Percentiles rank a stretch among this genome's conserved stretches.
Conservation (phyloP, 2,797 vertebrate genomes). For the Parotocinclus haroldoi region DNA sequence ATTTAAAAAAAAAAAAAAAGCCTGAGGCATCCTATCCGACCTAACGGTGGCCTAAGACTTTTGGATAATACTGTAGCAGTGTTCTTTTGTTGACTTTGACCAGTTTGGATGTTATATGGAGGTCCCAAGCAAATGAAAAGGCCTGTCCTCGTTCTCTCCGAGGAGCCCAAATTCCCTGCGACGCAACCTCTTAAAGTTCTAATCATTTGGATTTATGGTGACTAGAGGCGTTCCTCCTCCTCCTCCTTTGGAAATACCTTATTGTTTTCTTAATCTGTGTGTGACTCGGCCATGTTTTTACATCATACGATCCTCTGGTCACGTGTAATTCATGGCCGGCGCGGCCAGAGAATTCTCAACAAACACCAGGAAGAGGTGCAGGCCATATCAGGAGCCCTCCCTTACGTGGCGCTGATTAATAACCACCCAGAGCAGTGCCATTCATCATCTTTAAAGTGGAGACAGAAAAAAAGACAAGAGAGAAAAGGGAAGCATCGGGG, state of each 20-base stretch:
- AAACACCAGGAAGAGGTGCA: slow-evolving; percentile 30
- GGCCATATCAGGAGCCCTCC: slow-evolving; percentile 46
- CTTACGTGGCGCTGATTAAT: slow-evolving; percentile 47
- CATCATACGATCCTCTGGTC: slow-evolving; percentile 17
- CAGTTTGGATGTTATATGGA: too few species aligned
- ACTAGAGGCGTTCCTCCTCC: background rate
- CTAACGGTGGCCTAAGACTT: too few species aligned
- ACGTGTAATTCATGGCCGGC: slow-evolving; percentile 17
- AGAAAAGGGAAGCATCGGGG: slow-evolving; percentile 26
- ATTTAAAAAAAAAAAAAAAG: too few species aligned
- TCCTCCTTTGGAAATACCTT: slow-evolving; percentile 16
- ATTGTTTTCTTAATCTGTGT: slow-evolving; percentile 26
- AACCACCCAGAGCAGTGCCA: slow-evolving; percentile 37
- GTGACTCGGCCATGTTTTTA: slow-evolving; percentile 14
- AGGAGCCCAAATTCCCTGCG: slow-evolving; percentile 20
- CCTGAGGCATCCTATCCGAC: too few species aligned
- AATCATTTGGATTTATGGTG: slow-evolving; percentile 23
- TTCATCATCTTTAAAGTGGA: slow-evolving; percentile 52
- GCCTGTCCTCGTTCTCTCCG: background rate
- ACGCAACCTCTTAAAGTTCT: slow-evolving; percentile 25
- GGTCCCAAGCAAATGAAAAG: too few species aligned
- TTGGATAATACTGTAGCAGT: too few species aligned
- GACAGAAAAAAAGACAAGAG: slow-evolving; percentile 38
- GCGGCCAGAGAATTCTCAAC: slow-evolving; percentile 7
- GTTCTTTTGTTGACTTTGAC: too few species aligned